Base-by-base conservation (phyloP, 2,797 vertebrate species). In the Pyrocephalus nanus region DNA sequence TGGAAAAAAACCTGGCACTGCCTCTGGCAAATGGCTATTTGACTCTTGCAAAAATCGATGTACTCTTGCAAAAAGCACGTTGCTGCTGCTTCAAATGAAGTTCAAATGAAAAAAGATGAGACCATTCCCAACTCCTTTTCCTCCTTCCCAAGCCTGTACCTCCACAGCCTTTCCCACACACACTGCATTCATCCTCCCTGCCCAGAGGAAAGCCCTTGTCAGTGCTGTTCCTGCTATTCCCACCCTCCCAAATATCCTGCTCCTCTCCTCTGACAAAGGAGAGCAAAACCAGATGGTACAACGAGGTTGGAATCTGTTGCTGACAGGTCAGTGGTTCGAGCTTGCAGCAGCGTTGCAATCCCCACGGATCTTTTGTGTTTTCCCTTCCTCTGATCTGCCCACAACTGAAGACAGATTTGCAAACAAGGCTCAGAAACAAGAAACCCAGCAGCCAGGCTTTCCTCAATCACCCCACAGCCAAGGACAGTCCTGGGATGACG, bases 321-420 rank as follows among this genome's bases (percentile, higher is more conserved):
- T 87, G 93, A 87, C 86, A 82, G 92, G 92, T 85, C 95, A 85
- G 48, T 12, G 60, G 80, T 83, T 53, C 1, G 0, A 86, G 38
- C 73, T 73, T 30, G 75, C 54, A 66, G 83, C 62, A 74, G 50
- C 2, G 0, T 0, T 58, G 48, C 81, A 81, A 53, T 78, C 76
- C 70, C 47, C 82, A 64, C 6, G 6, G 80, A 88, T 65, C 77
- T 71, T 94, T 92, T 88, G 94, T 90, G 70, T 86, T 67, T 43
- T 75, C 66, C 47, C 64, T 76, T 86, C 91, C 88, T 95, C 83
- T 93, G 86, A 94, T 95, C 90, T 79, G 71, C 90, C 85, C 95
- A 80, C 88, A 94, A 81, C 27, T 82, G 77, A 90, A 90, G 71
- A 60, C 74, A 93, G 91, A 94, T 71, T 89, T 88, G 65, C 60